Base-by-base conservation (phyloP, 2,113 vertebrate species). In the western clawed frog (Xenopus tropicalis) region DNA sequence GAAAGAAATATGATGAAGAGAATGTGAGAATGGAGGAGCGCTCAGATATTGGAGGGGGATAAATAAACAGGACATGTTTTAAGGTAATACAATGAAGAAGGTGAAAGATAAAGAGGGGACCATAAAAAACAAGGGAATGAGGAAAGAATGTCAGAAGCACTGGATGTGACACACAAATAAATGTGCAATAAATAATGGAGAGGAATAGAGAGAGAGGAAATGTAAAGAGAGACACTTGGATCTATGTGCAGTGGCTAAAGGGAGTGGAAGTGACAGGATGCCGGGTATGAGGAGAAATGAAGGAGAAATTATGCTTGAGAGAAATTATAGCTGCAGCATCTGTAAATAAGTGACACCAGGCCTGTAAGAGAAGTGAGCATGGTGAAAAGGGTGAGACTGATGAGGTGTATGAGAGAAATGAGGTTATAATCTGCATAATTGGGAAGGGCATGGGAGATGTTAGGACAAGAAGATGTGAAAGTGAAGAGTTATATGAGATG, bases 401-500 rank as follows among this genome's bases (percentile, higher is more conserved):
- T 19, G 61, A 63, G 29, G 17, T 37, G 24, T 17, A 25, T 29
- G 29, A 4, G 61, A 63, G 25, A 63, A 63, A 63, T 63, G 25
- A 63, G 25, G 61, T 63, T 10, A 24, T 22, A 13, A 16, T 23
- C 5, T 22, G 23, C 21, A 61, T 61, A 10, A n/a, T 52, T 17
- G 52, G 1, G 3, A 9, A 54, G 4, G 16, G 16, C 8, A 54
- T 54, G 19, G 8, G 11, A 54, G 19, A 17, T 10, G 10, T 54
- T 20, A 61, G 14, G 58, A 22, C 16, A 29, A 17, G 24, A 24
- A 62, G 2, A 14, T 6, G 14, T 62, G 61, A 19, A 24, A 14
- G 61, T 16, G 16, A 29, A 62, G 61, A 14, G 8, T 19, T 8
- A 29, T 13, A 62, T 62, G 10, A 19, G 72, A 78, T 66, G 48